Percentiles rank a stretch among this genome's conserved stretches.
These are phyloP conservation scores for Drosophila testacea DNA, from an alignment of 2,888 invertebrate species.

Conservation along the genomic window DNA sequence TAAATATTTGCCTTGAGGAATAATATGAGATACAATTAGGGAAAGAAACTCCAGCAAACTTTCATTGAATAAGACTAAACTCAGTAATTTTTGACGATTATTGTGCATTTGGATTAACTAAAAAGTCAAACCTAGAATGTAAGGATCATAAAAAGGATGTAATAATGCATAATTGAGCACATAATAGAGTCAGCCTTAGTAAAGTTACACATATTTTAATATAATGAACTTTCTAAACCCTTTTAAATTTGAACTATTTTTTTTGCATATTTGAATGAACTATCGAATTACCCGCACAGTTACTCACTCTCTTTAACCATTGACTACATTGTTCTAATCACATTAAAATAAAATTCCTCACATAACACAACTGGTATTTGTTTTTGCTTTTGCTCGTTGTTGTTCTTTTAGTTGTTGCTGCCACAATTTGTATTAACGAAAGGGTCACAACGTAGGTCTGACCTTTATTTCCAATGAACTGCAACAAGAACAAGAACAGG, in stretches of 20 bases:
- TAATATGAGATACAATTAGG: not conserved
- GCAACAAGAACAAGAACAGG: constrained; percentile 32
- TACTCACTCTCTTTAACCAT: not conserved
- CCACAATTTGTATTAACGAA: constrained; percentile 35
- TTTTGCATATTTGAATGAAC: not conserved
- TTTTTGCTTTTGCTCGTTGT: constrained; percentile 10
- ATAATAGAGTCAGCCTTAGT: too few relatives aligned
- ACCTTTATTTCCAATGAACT: constrained; percentile 66
- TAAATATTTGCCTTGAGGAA: not conserved
- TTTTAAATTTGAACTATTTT: not conserved
- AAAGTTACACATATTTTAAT: too few relatives aligned
- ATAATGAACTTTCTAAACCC: too few relatives aligned
- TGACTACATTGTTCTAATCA: constrained; percentile 1
- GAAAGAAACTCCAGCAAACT: not conserved
- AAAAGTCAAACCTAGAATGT: too few relatives aligned
- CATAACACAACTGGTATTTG: constrained; percentile 20
- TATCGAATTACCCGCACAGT: not conserved
- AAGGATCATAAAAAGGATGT: too few relatives aligned
- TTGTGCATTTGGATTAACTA: too few relatives aligned
- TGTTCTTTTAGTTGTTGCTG: constrained; percentile 15
- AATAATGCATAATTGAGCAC: too few relatives aligned
- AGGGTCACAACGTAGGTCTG: constrained; percentile 68
- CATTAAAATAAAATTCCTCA: constrained; percentile 15
- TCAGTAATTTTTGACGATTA: not conserved
- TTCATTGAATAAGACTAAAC: not conserved